A percentile compares a stretch with the other conserved stretches of the same genome.
These are phyloP conservation scores for Buceros bicornis DNA, from an alignment of 2,797 vertebrate genomes.

Conservation along the genomic window DNA sequence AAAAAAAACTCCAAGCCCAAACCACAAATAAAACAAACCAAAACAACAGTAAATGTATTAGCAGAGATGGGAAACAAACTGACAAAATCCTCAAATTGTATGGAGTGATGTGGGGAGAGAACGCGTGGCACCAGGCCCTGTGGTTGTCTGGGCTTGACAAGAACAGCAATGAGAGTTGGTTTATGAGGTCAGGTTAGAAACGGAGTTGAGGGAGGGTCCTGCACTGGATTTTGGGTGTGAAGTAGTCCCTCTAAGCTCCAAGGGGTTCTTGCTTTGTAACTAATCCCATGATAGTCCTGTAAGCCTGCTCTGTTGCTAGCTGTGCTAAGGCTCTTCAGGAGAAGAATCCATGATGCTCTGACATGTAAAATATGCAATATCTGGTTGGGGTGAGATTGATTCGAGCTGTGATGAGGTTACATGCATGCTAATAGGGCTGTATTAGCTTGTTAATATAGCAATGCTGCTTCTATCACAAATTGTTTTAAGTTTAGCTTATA, in stretches of 20 bases:
- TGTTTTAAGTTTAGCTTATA: not conserved
- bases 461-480: conserved; percentile 13
- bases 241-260: not conserved
- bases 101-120: not conserved
- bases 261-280: not conserved
- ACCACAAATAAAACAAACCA: not conserved
- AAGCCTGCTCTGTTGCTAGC: not conserved
- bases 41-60: not conserved
- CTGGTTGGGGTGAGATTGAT: conserved; percentile 29
- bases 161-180: not conserved
- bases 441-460: conserved; percentile 29
- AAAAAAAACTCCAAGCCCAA: not conserved
- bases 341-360: not conserved
- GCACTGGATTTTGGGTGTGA: not conserved
- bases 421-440: conserved; percentile 25
- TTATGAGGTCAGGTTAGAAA: not conserved
- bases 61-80: not conserved
- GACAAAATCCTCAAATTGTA: not conserved
- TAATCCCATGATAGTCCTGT: not conserved
- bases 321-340: not conserved
- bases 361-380: not conserved
- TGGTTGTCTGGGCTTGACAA: not conserved
- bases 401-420: conserved; percentile 31
- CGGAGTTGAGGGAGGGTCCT: not conserved
- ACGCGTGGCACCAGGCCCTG: not conserved